Evolutionary conservation across 2,113 vertebrate genomes (phyloP).

Genomic region (Malurus alboscapulatus): DNA sequence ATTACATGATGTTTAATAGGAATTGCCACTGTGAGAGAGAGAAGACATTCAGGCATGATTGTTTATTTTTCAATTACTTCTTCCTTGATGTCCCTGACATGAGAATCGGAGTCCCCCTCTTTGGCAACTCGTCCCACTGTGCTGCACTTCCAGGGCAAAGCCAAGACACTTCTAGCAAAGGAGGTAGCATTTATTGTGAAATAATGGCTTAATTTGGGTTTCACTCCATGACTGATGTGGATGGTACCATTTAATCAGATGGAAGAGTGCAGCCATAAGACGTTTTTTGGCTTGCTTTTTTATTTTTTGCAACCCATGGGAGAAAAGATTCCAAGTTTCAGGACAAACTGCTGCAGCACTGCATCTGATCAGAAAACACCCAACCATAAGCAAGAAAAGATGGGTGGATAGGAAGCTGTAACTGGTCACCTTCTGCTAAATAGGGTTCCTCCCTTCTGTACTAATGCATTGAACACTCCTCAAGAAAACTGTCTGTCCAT

Average conservation of each 20-base stretch:
- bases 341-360: not conserved
- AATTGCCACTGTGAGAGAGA: not conserved
- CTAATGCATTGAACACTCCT: not conserved
- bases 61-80: slow-evolving; percentile 13
- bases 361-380: not conserved
- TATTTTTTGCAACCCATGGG: not conserved
- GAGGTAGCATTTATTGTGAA: not conserved
- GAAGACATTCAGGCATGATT: not conserved
- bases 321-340: not conserved
- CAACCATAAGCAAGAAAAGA: not conserved
- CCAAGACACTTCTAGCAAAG: slow-evolving; percentile 4
- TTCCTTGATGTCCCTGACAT: not conserved
- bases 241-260: not conserved
- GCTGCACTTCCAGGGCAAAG: not conserved
- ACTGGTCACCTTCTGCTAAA: not conserved
- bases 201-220: slow-evolving; percentile 13
- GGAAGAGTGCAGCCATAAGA: not conserved
- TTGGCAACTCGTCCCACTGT: not conserved
- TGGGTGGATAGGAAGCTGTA: not conserved
- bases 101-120: not conserved
- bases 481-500: not conserved
- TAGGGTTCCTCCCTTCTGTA: not conserved
- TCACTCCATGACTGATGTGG: not conserved
- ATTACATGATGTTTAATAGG: slow-evolving; percentile 1
- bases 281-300: fast-evolving